Percentiles rank a stretch among this genome's conserved stretches.
These are phyloP conservation scores for Lepidurus arcticus DNA, from an alignment of 1,140 invertebrate species.

Conservation along the genomic window DNA sequence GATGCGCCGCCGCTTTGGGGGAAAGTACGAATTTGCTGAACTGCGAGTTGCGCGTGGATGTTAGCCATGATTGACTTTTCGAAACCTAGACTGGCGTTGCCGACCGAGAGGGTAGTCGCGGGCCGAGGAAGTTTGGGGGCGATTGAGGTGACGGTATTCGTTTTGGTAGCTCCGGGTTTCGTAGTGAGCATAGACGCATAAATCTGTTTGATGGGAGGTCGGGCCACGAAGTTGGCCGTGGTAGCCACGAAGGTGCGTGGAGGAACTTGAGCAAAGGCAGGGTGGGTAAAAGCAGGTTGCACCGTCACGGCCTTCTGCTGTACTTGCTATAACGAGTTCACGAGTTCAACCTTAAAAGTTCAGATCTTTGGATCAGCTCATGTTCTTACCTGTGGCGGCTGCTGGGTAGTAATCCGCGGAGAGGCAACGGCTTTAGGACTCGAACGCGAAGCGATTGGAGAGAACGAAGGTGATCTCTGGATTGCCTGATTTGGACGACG, in stretches of 20 bases:
- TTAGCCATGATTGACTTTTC: background rate
- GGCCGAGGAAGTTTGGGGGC: background rate
- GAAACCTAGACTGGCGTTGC: background rate
- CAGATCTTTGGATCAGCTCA: too few species aligned
- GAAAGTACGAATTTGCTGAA: too few species aligned
- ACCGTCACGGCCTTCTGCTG: background rate
- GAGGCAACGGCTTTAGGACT: too few species aligned
- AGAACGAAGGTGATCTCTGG: background rate
- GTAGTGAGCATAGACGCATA: background rate
- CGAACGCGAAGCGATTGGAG: too few species aligned
- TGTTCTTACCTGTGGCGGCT: too few species aligned
- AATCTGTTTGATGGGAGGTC: background rate
- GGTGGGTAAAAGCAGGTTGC: background rate
- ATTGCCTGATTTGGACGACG: background rate
- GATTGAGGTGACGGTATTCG: background rate
- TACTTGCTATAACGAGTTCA: background rate
- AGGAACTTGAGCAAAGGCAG: constrained; percentile 11
- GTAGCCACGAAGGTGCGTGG: background rate
- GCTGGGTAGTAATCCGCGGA: too few species aligned
- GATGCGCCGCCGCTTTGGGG: background rate
- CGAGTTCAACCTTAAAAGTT: too few species aligned
- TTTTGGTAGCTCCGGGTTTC: background rate
- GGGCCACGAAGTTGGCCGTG: background rate
- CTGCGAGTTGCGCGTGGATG: background rate
- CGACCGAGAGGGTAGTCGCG: background rate